Conservation (phyloP, 2,888 invertebrate species). For the Aromia moschata region DNA sequence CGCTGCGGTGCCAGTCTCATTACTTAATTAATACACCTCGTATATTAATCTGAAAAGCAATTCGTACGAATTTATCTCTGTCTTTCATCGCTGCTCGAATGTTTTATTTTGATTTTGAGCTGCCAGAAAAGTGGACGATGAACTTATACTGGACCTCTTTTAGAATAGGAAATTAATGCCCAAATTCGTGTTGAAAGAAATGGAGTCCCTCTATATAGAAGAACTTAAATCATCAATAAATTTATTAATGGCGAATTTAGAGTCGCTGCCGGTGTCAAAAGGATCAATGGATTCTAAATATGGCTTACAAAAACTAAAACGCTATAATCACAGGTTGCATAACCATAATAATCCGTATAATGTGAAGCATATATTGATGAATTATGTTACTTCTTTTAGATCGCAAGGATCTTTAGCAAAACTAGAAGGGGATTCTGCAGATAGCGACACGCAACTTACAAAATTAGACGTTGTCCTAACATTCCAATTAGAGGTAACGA, state of each 20-base stretch:
- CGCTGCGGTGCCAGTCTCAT: too few species aligned
- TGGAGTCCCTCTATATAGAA: slow-evolving; percentile 99
- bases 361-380: slow-evolving; percentile 65
- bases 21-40: too few species aligned
- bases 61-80: slow-evolving; percentile 16
- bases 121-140: neutral
- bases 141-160: slow-evolving; percentile 39
- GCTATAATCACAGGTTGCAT: slow-evolving; percentile 95
- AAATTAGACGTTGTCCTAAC: slow-evolving; percentile 98
- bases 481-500: slow-evolving; percentile 90
- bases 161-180: slow-evolving; percentile 98
- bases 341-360: slow-evolving; percentile 64
- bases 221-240: slow-evolving; percentile 98
- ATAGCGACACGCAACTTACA: slow-evolving; percentile 93
- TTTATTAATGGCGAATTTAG: slow-evolving; percentile 97
- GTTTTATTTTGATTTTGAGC: slow-evolving; percentile 1
- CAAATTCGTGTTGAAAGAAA: slow-evolving; percentile 99
- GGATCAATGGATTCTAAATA: slow-evolving; percentile 98
- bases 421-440: slow-evolving; percentile 93
- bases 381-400: slow-evolving; percentile 70
- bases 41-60: too few species aligned
- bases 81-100: slow-evolving; percentile 14
- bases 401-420: slow-evolving; percentile 92
- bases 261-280: slow-evolving; percentile 98
- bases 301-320: slow-evolving; percentile 96